phyloP scores from a whole-genome alignment of 2,113 vertebrate genomes.

The Chlamydotis undulata region DNA sequence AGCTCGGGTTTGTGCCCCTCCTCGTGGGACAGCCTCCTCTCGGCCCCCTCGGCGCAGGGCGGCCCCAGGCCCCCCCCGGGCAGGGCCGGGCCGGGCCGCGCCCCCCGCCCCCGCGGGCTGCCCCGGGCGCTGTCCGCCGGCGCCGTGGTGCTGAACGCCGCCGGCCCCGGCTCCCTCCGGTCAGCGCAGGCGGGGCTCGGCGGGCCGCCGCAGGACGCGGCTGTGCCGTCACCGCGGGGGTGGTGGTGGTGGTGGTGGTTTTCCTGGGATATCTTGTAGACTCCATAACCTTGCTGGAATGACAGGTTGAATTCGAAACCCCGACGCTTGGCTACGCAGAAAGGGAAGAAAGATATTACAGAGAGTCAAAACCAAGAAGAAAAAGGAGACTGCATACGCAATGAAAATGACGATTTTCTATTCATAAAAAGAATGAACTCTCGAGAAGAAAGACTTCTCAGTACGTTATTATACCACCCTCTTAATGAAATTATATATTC shows the following conservation, averaged over 20 bases:
- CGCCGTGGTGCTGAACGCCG: constrained; percentile 75
- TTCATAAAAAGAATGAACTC: not conserved
- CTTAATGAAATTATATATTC: not conserved
- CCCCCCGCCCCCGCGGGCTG: not conserved
- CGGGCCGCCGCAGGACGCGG: constrained; percentile 71
- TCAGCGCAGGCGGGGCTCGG: constrained; percentile 68
- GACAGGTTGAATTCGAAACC: constrained; percentile 92
- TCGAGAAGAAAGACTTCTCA: not conserved
- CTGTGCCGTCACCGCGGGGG: constrained; percentile 46
- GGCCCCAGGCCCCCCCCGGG: not conserved
- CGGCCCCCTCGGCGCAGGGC: constrained; percentile 48
- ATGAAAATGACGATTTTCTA: not conserved
- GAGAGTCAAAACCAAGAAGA: not conserved
- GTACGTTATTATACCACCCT: not conserved
- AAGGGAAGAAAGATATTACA: not conserved
- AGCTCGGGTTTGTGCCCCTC: constrained; percentile 85
- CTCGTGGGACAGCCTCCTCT: constrained; percentile 86
- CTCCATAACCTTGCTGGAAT: constrained; percentile 87
- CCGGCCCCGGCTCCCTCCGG: too few relatives aligned
- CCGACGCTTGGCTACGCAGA: constrained; percentile 81
- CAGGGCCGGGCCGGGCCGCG: not conserved
- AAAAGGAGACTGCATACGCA: not conserved
- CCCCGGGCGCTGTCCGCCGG: constrained; percentile 74
- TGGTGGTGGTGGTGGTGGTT: not conserved
- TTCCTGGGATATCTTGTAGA: constrained; percentile 87